These are phyloP conservation scores for Aulostomus chinensis DNA, from an alignment of 2,797 vertebrate genomes.

Conservation along the genomic window DNA sequence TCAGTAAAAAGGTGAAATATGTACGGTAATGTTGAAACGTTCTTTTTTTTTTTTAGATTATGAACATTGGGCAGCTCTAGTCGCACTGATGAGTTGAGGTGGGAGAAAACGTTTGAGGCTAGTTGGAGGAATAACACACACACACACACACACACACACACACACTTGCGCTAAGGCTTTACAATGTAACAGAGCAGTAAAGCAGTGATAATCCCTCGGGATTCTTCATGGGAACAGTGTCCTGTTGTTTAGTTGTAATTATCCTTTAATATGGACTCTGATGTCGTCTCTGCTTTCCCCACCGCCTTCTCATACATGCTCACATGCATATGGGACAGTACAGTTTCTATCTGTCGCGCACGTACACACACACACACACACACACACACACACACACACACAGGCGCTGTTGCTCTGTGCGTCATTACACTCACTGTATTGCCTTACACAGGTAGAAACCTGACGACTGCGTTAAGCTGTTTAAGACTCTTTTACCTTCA, in stretches of 20 bases:
- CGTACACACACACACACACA: conserved; percentile 1
- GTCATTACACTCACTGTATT: conserved; percentile 84
- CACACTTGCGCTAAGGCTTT: conserved; percentile 4
- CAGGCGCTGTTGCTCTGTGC: conserved; percentile 61
- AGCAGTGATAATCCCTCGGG: conserved; percentile 59
- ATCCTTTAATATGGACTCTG: conserved; percentile 74
- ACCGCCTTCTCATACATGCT: background rate
- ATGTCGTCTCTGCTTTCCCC: conserved; percentile 62
- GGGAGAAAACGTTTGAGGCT: background rate
- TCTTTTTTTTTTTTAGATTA: background rate
- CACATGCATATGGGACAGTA: conserved; percentile 30
- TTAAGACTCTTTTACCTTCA: conserved; percentile 84
- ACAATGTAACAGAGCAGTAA: conserved; percentile 63
- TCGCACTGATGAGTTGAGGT: background rate
- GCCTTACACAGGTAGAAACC: conserved; percentile 83
- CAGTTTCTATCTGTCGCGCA: conserved; percentile 1
- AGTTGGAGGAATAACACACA: background rate
- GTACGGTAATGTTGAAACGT: too few relatives aligned
- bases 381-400: conserved; percentile 15
- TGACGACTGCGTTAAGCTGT: conserved; percentile 82
- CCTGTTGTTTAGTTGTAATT: conserved; percentile 70
- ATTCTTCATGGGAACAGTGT: conserved; percentile 63
- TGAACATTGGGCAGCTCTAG: background rate
- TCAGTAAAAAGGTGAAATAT: background rate
- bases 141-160: conserved; percentile 15